phyloP scores from a whole-genome alignment of 2,797 vertebrate genomes.

The Acanthiza pusilla region DNA sequence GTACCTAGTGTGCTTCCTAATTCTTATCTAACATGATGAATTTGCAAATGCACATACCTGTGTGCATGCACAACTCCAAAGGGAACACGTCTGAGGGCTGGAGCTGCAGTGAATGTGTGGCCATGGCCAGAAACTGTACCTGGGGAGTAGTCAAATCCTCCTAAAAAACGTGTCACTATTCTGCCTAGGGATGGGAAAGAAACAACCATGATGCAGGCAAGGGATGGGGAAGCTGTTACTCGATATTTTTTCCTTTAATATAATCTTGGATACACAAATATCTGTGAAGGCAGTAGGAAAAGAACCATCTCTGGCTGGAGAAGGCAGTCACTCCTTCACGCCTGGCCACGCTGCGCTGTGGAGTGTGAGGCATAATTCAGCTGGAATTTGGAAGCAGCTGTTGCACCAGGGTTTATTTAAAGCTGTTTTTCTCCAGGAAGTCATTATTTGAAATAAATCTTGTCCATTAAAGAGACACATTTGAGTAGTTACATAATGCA shows the following conservation, averaged over 20 bases:
- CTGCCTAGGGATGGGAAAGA: neutral
- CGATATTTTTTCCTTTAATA: neutral
- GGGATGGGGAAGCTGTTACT: neutral
- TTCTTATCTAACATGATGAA: neutral
- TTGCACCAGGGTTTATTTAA: neutral
- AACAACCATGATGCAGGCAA: neutral
- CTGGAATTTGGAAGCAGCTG: neutral
- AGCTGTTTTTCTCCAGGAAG: neutral
- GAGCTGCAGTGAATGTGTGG: neutral
- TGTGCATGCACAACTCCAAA: neutral
- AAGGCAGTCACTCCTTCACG: neutral
- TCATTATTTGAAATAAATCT: conserved; percentile 13
- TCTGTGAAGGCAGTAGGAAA: neutral
- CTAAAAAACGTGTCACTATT: neutral
- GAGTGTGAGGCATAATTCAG: neutral
- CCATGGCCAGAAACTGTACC: neutral
- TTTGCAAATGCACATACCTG: neutral
- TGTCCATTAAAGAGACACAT: neutral
- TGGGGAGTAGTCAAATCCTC: neutral
- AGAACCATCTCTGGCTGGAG: neutral
- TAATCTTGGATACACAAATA: neutral
- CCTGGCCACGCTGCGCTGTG: rapidly evolving
- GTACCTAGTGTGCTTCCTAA: neutral
- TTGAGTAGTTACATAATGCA: neutral
- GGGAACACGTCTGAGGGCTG: neutral